Conservation (phyloP, 2,888 invertebrate species). For the Ferrisia virgata region DNA sequence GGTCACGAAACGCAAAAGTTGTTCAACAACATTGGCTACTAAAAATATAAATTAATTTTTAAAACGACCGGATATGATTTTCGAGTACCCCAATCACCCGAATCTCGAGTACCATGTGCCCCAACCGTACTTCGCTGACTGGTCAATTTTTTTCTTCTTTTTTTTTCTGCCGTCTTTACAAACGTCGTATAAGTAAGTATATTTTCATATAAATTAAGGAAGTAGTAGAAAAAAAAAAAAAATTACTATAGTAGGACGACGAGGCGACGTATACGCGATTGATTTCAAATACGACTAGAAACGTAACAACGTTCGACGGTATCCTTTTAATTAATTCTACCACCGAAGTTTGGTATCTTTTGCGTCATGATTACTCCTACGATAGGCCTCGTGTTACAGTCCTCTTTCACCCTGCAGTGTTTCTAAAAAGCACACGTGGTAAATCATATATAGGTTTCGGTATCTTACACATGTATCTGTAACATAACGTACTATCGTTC, state of each 20-base stretch:
- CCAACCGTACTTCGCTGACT: too few relatives aligned
- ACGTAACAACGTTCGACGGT: background rate
- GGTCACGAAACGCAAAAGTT: conserved; percentile 31
- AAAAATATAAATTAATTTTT: conserved; percentile 33
- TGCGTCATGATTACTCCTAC: conserved; percentile 18
- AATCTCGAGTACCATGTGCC: background rate
- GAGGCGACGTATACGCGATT: background rate
- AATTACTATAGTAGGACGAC: too few relatives aligned
- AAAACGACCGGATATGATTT: conserved; percentile 26
- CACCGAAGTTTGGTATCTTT: background rate
- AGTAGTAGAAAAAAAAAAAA: background rate
- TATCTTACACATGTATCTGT: too few relatives aligned
- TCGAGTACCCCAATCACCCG: background rate
- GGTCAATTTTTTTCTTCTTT: too few relatives aligned
- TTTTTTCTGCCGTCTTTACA: background rate
- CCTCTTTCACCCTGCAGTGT: background rate
- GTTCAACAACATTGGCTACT: conserved; percentile 31
- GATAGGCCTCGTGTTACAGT: background rate
- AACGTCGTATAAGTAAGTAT: too few relatives aligned
- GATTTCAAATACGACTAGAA: conserved; percentile 9
- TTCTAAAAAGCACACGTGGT: background rate
- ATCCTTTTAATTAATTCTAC: background rate
- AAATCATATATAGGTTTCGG: background rate
- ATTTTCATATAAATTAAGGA: conserved; percentile 6
- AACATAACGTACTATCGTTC: too few relatives aligned